A percentile compares a stretch with the other conserved stretches of the same genome.
These are phyloP conservation scores for Zaprionus ornatus DNA, from an alignment of 1,140 invertebrate genomes.

Conservation along the genomic window DNA sequence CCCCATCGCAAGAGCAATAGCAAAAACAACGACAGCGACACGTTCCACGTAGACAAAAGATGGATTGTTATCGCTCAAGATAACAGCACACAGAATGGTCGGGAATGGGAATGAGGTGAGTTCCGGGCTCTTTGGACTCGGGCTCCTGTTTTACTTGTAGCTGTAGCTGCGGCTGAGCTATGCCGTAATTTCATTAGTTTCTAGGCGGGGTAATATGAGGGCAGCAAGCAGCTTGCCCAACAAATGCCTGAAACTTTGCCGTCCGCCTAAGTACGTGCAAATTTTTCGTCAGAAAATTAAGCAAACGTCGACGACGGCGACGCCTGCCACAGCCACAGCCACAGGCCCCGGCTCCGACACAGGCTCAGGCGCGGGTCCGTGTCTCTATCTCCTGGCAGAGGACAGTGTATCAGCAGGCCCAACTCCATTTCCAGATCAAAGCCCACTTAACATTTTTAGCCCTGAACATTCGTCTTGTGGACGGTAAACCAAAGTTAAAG, in stretches of 20 bases:
- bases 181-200: constrained; percentile 76
- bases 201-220: constrained; percentile 56
- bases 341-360: neutral
- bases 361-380: neutral
- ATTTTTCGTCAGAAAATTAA: constrained; percentile 76
- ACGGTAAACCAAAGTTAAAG: constrained; percentile 50
- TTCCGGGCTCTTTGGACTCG: neutral
- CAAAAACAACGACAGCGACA: constrained; percentile 44
- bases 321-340: neutral
- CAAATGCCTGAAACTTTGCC: constrained; percentile 46
- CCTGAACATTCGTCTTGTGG: constrained; percentile 43
- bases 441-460: constrained; percentile 54
- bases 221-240: constrained; percentile 28
- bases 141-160: constrained; percentile 11
- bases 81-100: constrained; percentile 39
- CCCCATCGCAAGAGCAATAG: constrained; percentile 19
- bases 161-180: constrained; percentile 11
- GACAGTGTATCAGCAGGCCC: neutral
- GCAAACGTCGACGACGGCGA: constrained; percentile 27
- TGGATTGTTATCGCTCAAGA: constrained; percentile 81
- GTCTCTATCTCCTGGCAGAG: neutral
- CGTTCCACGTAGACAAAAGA: constrained; percentile 70
- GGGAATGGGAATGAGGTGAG: neutral
- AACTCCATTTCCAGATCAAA: constrained; percentile 27
- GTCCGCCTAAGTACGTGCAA: constrained; percentile 69